A percentile compares a stretch with the other conserved stretches of the same genome.
phyloP scores from a whole-genome alignment of 2,113 vertebrate genomes.

The Leptosomus discolor region DNA sequence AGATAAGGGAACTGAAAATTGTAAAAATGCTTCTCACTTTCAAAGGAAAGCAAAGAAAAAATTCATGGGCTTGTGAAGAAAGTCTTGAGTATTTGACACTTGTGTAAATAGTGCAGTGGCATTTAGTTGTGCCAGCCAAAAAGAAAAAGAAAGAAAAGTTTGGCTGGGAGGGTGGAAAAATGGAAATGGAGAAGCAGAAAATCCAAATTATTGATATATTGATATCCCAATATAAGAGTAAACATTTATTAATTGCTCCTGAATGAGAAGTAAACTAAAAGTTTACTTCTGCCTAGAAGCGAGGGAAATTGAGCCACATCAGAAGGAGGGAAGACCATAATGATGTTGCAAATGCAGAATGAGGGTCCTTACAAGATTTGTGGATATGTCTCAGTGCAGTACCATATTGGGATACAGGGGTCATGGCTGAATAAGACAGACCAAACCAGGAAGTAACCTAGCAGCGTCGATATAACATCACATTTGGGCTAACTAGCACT shows the following conservation, averaged over 20 bases:
- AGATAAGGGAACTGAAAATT: neutral
- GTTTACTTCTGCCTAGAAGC: neutral
- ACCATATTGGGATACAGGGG: neutral
- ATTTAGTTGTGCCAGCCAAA: neutral
- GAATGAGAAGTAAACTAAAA: neutral
- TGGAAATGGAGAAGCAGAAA: neutral
- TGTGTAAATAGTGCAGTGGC: neutral
- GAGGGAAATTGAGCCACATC: neutral
- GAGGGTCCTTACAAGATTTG: neutral
- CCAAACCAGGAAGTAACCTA: neutral
- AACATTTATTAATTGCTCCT: neutral
- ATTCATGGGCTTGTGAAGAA: neutral
- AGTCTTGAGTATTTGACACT: neutral
- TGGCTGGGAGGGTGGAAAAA: accelerated
- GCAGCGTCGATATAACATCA: accelerated
- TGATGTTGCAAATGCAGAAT: neutral
- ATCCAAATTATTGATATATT: neutral
- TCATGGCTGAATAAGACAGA: neutral
- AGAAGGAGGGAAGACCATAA: neutral
- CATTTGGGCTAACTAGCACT: neutral
- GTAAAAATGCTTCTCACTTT: neutral
- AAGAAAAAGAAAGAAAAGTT: too few relatives aligned
- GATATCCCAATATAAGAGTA: neutral
- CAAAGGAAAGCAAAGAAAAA: neutral
- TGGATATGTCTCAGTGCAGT: neutral